Conservation (phyloP, 2,113 vertebrate species). For the Pelvicachromis taeniatus region DNA sequence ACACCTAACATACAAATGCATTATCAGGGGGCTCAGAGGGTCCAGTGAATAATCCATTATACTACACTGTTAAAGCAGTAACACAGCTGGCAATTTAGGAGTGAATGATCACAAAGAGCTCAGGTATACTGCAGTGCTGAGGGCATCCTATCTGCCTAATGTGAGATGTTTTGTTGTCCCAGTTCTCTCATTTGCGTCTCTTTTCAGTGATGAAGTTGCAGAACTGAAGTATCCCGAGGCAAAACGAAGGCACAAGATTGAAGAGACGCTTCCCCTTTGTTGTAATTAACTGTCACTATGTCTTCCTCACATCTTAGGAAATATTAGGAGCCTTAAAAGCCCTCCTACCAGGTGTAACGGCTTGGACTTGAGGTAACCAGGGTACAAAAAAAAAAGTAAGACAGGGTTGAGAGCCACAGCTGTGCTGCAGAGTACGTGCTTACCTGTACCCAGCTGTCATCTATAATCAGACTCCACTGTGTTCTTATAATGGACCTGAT, state of each 20-base stretch:
- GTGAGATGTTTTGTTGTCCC: constrained; percentile 38
- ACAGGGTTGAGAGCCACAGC: constrained; percentile 19
- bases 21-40: neutral
- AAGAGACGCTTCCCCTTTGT: constrained; percentile 38
- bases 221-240: constrained; percentile 15
- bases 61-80: neutral
- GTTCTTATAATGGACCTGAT: constrained; percentile 33
- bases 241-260: constrained; percentile 29
- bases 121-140: constrained; percentile 12
- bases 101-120: constrained; percentile 12
- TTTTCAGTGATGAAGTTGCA: constrained; percentile 29
- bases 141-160: constrained; percentile 33
- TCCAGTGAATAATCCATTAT: neutral
- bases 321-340: neutral
- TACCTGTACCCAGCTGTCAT: constrained; percentile 45
- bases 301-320: neutral
- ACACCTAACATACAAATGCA: neutral
- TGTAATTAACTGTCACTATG: constrained; percentile 56
- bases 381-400: neutral
- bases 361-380: neutral
- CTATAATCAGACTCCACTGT: constrained; percentile 31
- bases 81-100: neutral
- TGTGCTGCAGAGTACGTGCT: constrained; percentile 16
- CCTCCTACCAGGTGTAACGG: neutral
- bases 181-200: constrained; percentile 48